Base-by-base conservation (phyloP, 1,140 invertebrate species). In the Pseudomyrmex dendroicus region DNA sequence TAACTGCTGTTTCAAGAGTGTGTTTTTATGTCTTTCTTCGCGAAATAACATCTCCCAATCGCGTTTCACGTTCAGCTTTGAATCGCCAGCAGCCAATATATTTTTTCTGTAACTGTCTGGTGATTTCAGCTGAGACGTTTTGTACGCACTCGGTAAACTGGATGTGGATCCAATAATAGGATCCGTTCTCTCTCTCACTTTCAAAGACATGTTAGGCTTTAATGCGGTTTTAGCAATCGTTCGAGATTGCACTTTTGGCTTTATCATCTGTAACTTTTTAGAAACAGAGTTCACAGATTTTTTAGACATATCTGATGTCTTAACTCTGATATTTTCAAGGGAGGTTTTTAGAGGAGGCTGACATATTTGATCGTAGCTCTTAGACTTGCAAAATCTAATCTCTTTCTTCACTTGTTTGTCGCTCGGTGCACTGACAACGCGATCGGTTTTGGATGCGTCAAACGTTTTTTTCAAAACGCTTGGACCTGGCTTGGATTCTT, bases 1-100 rank as follows among this genome's bases (percentile, higher is more conserved):
- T 1, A 94, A 74, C 63, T 94, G 93, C 25, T 92, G 88, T 17
- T 93, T 94, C 13, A 94, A 64, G 2, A 94, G 70, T 2, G 84
- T 44, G 61, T 92, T 93, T 57, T 92, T 93, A 22, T 93, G 93
- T 25, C 87, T 93, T 22, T 94, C 93, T 62, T 93, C 92, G 13
- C 90, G 90, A 82, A 90, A 94, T 0, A 94, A 48, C 17, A 90
- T 86, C 48, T 94, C 93, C 87, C 90, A 92, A 57, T 92, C 90
- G n/a, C 63, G 66, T 67, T 85, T 89, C 0, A 67, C 70, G 56
- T 87, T 91, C 20, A 85, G 73, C 9, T 88, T 89, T 10, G 82
- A 90, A 64, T 93, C 92, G 13, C 91, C 92, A 48, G 89, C 90
- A 13, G 90, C 91, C 66, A 91, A 83, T n/a, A 73, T 80, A 63